Evolutionary conservation across 2,888 invertebrate species (phyloP), one percentile per base, ranked within the genome.

Genomic region (Ashinkailepas kermadecensis): DNA sequence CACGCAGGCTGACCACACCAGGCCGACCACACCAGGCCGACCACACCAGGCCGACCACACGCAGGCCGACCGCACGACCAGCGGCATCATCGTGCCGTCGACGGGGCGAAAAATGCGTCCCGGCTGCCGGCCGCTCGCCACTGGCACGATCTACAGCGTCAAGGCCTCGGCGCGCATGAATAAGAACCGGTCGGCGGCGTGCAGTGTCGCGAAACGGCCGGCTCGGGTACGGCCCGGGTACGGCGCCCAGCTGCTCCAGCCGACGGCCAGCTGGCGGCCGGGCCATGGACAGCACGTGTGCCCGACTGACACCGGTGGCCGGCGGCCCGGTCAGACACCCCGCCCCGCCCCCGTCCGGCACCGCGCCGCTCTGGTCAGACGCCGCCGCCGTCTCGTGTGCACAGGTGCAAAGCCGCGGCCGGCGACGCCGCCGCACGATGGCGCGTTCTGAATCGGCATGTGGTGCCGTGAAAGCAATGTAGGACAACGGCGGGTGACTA

Each of bases 101-200:
- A 39, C 39, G 39, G 39, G 7, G 39, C 7, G 39, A 23, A 39
- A 23, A 25, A 13, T 15, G 15, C 70, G 39, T 23, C 39, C 12
- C 15, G 39, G 0, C 70, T 3, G 70, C 70, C 70, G 39, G n/a
- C 65, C 8, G 39, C 70, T 0, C n/a, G 12, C 10, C n/a, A 15
- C n/a, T 4, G n/a, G 65, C 65, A 39, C 39, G 39, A 39, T 39
- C 23, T 9, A 10, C n/a, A n/a, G n/a, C 65, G 65, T 15, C 70
- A 70, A 70, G 70, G 70, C 39, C 70, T 70, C 70, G 25, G 15
- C 6, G 70, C 15, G 70, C 70, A 70, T 70, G 70, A 70, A 70
- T 70, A 39, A 39, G 67, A 67, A 67, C 67, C 70, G 70, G 67
- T 67, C 39, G n/a, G 64, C 21, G 64, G n/a, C 39, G 39, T 39